Evolutionary conservation across 1,140 invertebrate species (phyloP).

Genomic region (Lepidurus apus): DNA sequence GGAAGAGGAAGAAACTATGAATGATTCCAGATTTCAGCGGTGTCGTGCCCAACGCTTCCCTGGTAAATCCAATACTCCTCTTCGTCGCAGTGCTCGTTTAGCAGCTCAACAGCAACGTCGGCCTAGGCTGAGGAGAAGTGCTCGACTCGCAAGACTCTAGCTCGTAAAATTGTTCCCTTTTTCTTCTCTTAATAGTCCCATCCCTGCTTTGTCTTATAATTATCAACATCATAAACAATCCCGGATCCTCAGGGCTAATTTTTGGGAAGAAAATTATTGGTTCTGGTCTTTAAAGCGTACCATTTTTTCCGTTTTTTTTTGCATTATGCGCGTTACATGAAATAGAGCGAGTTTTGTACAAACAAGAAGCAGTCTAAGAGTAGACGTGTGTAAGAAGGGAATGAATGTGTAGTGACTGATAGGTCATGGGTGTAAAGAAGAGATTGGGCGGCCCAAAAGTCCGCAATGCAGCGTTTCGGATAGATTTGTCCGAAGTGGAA

Average conservation of each 20-base stretch:
- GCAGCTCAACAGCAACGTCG: conserved; percentile 9
- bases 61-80: not conserved
- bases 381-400: not conserved
- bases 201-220: not conserved
- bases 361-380: not conserved
- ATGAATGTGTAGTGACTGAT: too few species aligned
- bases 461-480: too few species aligned
- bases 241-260: not conserved
- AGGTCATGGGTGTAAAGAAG: too few species aligned
- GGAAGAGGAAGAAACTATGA: conserved; percentile 15
- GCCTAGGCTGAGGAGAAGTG: conserved; percentile 6
- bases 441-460: too few species aligned
- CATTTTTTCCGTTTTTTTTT: not conserved
- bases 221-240: not conserved
- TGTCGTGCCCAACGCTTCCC: not conserved
- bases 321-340: not conserved
- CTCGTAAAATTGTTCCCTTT: not conserved
- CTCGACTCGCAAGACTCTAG: not conserved
- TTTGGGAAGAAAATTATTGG: not conserved
- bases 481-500: too few species aligned
- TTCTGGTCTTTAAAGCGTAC: conserved; percentile 3
- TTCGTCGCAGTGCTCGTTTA: conserved; percentile 5
- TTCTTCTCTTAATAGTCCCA: not conserved
- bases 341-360: conserved; percentile 3
- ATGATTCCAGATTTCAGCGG: not conserved